These are phyloP conservation scores for Lasiommata megera DNA, from an alignment of 2,888 invertebrate species.

Conservation along the genomic window DNA sequence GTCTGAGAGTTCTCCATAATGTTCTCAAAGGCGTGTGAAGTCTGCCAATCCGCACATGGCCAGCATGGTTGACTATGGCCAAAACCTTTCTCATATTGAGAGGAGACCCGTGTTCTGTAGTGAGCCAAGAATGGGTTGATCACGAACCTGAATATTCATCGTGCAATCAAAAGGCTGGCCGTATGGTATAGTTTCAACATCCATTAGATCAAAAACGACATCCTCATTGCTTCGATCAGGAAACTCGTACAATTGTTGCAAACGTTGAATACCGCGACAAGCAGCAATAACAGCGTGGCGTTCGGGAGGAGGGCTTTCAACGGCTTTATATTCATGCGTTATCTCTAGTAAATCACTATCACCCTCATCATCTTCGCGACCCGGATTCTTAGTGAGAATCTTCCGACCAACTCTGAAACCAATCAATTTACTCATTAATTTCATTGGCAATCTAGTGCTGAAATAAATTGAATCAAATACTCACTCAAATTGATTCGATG, in stretches of 20 bases:
- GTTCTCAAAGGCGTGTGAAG: too few species aligned
- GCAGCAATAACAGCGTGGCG: constrained; percentile 85
- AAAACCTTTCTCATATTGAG: too few species aligned
- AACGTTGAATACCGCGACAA: constrained; percentile 82
- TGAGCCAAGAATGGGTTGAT: too few species aligned
- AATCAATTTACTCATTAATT: background rate
- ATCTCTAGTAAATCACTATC: constrained; percentile 85
- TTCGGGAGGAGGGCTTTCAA: constrained; percentile 84
- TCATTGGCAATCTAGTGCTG: background rate
- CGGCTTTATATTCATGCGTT: constrained; percentile 83
- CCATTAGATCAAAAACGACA: constrained; percentile 84
- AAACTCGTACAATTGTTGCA: constrained; percentile 83
- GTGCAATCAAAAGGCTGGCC: constrained; percentile 85
- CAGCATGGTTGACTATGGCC: too few species aligned
- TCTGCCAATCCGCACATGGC: too few species aligned
- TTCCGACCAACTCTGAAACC: constrained; percentile 83
- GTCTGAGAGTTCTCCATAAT: too few species aligned
- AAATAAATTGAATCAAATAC: constrained; percentile 37
- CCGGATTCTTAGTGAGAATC: constrained; percentile 84
- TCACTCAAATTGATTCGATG: constrained; percentile 85
- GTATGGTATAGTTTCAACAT: constrained; percentile 84
- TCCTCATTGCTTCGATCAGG: constrained; percentile 82
- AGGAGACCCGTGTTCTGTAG: too few species aligned
- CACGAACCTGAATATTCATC: constrained; percentile 84
- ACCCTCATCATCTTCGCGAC: constrained; percentile 83